Base-by-base conservation (phyloP, 2,113 vertebrate genomes). In the Bagarius yarrelli region DNA sequence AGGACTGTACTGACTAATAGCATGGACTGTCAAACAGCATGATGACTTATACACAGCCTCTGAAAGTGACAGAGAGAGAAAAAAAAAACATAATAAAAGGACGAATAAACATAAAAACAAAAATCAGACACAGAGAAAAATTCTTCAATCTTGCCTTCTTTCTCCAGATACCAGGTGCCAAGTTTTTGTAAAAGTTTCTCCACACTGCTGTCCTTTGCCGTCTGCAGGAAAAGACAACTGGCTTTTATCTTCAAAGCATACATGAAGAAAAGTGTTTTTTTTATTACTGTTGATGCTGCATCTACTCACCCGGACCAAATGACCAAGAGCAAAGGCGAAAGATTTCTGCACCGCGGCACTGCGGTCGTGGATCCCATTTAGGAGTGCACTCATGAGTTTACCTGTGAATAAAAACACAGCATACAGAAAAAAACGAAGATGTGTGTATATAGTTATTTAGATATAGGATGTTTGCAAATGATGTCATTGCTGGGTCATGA, bases 111-210 rank as follows among this genome's bases (percentile, higher is more conserved):
- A n/a, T 6, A 34, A 30, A n/a, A 30, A 25, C 21, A 12, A 67
- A 3, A 13, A 47, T n/a, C n/a, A 59, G 13, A 53, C 52, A 0
- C 1, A 16, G 1, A 3, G 52, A 55, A 27, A 79, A 12, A 44
- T 50, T 23, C 18, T 4, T 36, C 14, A 16, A 63, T 3, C 88
- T 81, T 87, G 97, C 98, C 97, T 89, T 99, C 98, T 89, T 97
- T 99, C 82, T 99, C 97, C 91, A 99, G 93, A 83, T 99, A 99
- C 97, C 97, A 99, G 81, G 83, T 89, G 88, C 83, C 94, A 76
- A 99, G 94, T 84, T 97, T 99, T 91, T 98, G 93, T 5, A 99
- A 89, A 13, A 99, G 91, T 88, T 98, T 98, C 86, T 98, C 97
- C 36, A 93, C 96, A 82, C 97, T 98, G 88, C 93, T 96, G 89